Base-by-base conservation (phyloP, 2,113 vertebrate species). In the Otus sunia region DNA sequence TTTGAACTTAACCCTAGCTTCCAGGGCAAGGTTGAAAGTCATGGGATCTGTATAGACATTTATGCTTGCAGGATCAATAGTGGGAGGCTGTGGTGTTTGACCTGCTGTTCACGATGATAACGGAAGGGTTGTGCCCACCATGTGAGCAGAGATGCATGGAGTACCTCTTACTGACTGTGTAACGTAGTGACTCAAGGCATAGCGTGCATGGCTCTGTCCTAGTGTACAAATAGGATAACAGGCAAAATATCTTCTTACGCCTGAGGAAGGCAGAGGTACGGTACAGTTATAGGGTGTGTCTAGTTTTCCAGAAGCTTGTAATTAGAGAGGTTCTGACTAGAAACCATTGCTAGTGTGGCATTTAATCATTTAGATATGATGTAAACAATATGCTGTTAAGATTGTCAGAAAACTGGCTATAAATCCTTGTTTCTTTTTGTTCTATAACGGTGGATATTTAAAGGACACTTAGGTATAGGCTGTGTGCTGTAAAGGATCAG, bases 121-220 rank as follows among this genome's bases (percentile, higher is more conserved):
- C 45, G 16, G 47, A 4, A 58, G 58, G 43, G 55, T 73, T 79
- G 26, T 3, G 20, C 22, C 74, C 27, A 14, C 69, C 9, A 0
- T 14, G 26, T 37, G 62, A 76, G 36, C 43, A 26, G 59, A 25
- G 58, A 1, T 6, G 55, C 1, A 0, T 11, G 19, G 58, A 37
- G 11, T 20, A 2, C 36, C 16, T 7, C 32, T 74, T 43, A 15
- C 1, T 19, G n/a, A 15, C 15, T 45, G 21, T 19, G 11, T 34
- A 5, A 27, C 0, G 4, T 5, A 39, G 23, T 7, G 3, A 7
- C 66, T 34, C 1, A 0, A 29, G 53, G 12, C 11, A 8, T 12
- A 36, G 16, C 1, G 0, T 52, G 66, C 6, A 0, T 7, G 27
- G 30, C 26, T 45, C 43, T 60, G 26, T 56, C 45, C 27, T 5